These are phyloP conservation scores for Daubentonia madagascariensis DNA, from an alignment of 2,113 vertebrate genomes.

Conservation along the genomic window DNA sequence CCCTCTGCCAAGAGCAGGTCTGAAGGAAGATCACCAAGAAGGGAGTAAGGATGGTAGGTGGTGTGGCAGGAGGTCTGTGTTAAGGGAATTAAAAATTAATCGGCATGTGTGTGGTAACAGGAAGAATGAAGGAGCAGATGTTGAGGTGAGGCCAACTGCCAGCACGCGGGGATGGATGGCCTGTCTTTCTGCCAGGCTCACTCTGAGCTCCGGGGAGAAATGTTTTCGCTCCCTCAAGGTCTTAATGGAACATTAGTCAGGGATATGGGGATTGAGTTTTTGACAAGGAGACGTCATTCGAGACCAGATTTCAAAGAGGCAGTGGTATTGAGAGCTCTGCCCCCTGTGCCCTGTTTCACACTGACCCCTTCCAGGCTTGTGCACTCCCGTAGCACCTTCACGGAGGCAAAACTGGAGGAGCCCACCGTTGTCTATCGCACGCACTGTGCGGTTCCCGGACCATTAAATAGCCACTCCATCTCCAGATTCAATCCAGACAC, in stretches of 20 bases:
- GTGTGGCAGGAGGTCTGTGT: neutral
- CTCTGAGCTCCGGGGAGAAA: slow-evolving; percentile 2
- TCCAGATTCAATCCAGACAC: neutral
- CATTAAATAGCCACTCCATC: neutral
- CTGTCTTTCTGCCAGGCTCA: slow-evolving; percentile 54
- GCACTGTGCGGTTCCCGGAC: neutral
- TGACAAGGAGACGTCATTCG: slow-evolving; percentile 53
- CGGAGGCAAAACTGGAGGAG: neutral
- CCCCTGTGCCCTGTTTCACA: neutral
- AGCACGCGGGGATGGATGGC: neutral
- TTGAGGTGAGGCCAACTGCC: slow-evolving; percentile 43
- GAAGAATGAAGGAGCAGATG: slow-evolving; percentile 54
- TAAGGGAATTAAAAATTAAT: slow-evolving; percentile 52
- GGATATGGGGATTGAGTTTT: slow-evolving; percentile 1
- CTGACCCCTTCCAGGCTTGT: neutral
- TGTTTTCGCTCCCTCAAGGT: slow-evolving; percentile 43
- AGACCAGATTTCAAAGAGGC: slow-evolving; percentile 31
- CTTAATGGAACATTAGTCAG: slow-evolving; percentile 68
- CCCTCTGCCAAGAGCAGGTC: neutral
- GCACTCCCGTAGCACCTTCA: neutral
- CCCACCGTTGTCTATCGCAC: neutral
- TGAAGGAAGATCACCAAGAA: neutral
- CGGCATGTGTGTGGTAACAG: slow-evolving; percentile 22
- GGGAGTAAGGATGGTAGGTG: neutral
- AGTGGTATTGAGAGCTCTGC: neutral